Conservation (phyloP, 2,888 invertebrate species). For the Hoplodrina ambigua region DNA sequence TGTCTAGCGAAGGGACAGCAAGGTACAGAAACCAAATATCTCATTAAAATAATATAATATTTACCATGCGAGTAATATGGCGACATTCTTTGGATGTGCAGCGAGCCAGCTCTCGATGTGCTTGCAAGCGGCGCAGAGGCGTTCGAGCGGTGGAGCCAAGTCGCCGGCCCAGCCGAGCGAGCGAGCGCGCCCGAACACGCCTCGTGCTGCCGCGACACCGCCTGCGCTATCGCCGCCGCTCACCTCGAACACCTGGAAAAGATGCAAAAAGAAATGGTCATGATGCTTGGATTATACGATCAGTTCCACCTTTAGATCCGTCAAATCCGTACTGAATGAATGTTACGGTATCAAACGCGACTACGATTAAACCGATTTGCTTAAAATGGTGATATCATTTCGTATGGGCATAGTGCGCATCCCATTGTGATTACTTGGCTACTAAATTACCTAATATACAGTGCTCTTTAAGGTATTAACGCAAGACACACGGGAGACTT, state of each 20-base stretch:
- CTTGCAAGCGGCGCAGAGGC: slow-evolving; percentile 97
- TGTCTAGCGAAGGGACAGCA: background rate
- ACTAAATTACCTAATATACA: slow-evolving; percentile 4
- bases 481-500: slow-evolving; percentile 9
- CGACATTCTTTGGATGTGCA: slow-evolving; percentile 95
- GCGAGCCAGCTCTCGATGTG: slow-evolving; percentile 98
- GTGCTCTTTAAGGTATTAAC: slow-evolving; percentile 15
- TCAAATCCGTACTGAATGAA: too few species aligned
- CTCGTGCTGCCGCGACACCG: slow-evolving; percentile 90
- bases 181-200: slow-evolving; percentile 92
- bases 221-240: slow-evolving; percentile 93
- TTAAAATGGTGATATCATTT: too few species aligned
- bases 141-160: slow-evolving; percentile 96
- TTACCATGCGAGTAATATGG: slow-evolving; percentile 96
- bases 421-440: too few species aligned
- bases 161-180: slow-evolving; percentile 96
- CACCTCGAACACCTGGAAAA: slow-evolving; percentile 95
- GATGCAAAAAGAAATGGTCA: background rate
- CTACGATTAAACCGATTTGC: too few species aligned
- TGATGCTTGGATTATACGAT: background rate
- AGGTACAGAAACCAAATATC: background rate
- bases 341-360: too few species aligned
- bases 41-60: slow-evolving; percentile 43
- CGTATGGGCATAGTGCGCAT: too few species aligned
- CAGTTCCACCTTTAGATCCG: background rate